Conservation (phyloP, 2,113 vertebrate species). For the Tenrec ecaudatus region DNA sequence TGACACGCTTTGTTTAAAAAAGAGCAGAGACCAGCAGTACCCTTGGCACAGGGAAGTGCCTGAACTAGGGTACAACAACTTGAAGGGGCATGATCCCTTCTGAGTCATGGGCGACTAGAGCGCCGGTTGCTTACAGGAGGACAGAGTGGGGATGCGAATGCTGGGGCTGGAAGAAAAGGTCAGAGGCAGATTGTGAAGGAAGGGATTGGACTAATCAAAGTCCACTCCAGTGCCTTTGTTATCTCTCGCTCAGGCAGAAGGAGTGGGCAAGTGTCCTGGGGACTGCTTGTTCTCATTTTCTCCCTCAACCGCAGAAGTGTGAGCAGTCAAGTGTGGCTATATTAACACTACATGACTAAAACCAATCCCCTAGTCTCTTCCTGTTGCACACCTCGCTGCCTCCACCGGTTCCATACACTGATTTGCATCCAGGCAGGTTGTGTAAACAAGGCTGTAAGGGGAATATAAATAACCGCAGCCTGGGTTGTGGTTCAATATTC, state of each 20-base stretch:
- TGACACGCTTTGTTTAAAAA: not conserved
- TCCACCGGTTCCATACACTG: constrained; percentile 81
- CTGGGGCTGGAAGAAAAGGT: not conserved
- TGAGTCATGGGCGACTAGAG: not conserved
- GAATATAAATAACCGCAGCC: constrained; percentile 87
- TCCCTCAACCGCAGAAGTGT: constrained; percentile 80
- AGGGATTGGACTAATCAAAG: constrained; percentile 76
- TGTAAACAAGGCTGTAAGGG: constrained; percentile 86
- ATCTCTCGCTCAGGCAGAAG: constrained; percentile 81
- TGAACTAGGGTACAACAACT: not conserved
- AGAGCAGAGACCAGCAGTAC: not conserved
- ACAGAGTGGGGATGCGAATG: not conserved
- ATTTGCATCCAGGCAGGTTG: constrained; percentile 88
- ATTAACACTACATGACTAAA: constrained; percentile 89
- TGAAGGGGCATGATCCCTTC: not conserved
- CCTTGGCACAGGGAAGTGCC: not conserved
- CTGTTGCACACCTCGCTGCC: constrained; percentile 84
- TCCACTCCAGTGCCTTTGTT: constrained; percentile 68
- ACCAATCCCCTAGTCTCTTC: constrained; percentile 84
- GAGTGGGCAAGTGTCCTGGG: constrained; percentile 82
- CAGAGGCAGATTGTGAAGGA: constrained; percentile 58
- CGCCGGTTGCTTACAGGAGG: rapidly evolving
- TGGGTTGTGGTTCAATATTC: constrained; percentile 76
- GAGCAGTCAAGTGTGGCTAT: constrained; percentile 87
- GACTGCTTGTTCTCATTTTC: constrained; percentile 77